phyloP scores from a whole-genome alignment of 1,140 invertebrate species.

The Aporrectodea caliginosa region DNA sequence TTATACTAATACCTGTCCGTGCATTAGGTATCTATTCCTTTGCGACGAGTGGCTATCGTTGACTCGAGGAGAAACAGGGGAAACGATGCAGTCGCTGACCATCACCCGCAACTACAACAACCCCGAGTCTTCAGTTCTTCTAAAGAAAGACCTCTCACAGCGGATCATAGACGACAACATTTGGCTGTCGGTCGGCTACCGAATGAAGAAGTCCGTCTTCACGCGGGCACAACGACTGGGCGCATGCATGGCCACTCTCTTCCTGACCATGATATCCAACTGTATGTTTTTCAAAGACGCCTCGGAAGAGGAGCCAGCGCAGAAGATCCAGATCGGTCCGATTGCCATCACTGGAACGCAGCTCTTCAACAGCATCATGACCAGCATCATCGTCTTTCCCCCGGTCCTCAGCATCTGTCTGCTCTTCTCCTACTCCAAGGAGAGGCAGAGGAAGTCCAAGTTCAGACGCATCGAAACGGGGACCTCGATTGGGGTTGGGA shows the following conservation, averaged over 20 bases:
- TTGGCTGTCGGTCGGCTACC: constrained; percentile 56
- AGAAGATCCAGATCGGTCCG: constrained; percentile 8
- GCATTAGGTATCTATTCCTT: constrained; percentile 26
- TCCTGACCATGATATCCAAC: neutral
- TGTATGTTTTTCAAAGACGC: neutral
- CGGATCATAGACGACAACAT: constrained; percentile 52
- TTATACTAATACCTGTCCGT: too few species aligned
- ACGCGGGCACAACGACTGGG: constrained; percentile 53
- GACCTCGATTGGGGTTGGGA: neutral
- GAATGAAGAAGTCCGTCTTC: constrained; percentile 51
- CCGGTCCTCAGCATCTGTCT: constrained; percentile 14
- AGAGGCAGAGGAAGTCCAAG: neutral
- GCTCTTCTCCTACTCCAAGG: constrained; percentile 18
- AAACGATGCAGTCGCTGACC: constrained; percentile 53
- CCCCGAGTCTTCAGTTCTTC: constrained; percentile 42
- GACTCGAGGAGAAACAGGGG: constrained; percentile 53
- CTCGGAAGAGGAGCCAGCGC: neutral
- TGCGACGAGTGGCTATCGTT: constrained; percentile 54
- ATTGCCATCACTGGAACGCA: constrained; percentile 15
- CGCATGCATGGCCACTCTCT: constrained; percentile 25
- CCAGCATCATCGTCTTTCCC: constrained; percentile 21
- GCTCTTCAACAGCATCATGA: constrained; percentile 14
- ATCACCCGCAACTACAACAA: constrained; percentile 38
- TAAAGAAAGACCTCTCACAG: constrained; percentile 48
- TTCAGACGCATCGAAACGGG: neutral